Evolutionary conservation across 2,888 invertebrate genomes (phyloP), one percentile per base, ranked within the genome.

Genomic region (Rhagophthalmus giganteus): DNA sequence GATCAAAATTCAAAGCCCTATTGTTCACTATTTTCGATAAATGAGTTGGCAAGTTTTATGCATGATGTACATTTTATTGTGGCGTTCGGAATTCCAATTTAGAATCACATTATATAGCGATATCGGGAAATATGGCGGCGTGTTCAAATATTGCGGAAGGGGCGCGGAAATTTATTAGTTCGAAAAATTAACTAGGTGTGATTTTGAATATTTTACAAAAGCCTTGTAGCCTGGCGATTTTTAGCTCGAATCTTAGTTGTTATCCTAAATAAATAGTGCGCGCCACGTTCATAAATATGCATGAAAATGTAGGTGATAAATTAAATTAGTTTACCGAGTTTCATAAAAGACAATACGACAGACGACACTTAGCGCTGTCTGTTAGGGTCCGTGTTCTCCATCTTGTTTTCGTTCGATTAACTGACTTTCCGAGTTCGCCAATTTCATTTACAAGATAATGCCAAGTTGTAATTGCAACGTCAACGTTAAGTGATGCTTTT

Each of bases 11-110:
- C 28, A 34, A 40, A 24, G 20, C 13, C n/a, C 35, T 26, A 51
- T 51, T 51, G 51, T 45, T 46, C 45, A 15, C 32, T 31, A 44
- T 45, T 45, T 46, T 40, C 51, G 39, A 51, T 51, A 46, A 51
- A 40, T 51, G 51, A 51, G 45, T 45, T 40, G 20, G 45, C 28
- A 51, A 45, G 30, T 40, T 46, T 50, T 44, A 34, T 39, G 38
- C 51, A 39, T 34, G 44, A 41, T 42, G 15, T 30, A 25, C 2
- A 41, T 30, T 46, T 51, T 45, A 40, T 51, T 45, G 51, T 51
- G 45, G 32, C 16, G 40, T 38, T 51, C 35, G 44, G 39, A 35
- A 30, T 31, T 37, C 38, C 33, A 20, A 20, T n/a, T n/a, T n/a
- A n/a, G n/a, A n/a, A n/a, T n/a, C n/a, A n/a, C n/a, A n/a, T n/a